Percentiles rank a stretch among this genome's conserved stretches.
Evolutionary conservation across 2,888 invertebrate genomes (phyloP).

Genomic region (Pristionchus entomophagus): DNA sequence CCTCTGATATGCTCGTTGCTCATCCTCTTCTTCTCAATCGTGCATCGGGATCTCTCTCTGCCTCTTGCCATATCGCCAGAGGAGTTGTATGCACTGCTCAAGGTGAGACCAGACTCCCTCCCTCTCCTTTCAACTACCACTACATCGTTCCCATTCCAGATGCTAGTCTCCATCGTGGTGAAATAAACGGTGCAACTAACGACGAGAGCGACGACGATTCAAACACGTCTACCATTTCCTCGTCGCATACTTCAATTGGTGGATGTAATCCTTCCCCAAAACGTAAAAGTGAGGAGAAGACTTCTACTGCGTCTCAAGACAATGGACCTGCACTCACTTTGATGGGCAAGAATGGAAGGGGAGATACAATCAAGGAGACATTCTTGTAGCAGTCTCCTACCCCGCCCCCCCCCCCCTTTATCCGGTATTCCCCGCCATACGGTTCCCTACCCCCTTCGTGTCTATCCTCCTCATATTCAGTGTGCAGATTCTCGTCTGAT

Average conservation of each 20-base stretch:
- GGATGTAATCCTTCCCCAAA: neutral
- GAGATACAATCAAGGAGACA: slow-evolving; percentile 37
- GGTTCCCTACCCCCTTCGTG: neutral
- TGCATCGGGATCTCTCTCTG: neutral
- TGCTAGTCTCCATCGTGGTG: neutral
- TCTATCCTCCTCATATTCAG: neutral
- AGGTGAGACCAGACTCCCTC: neutral
- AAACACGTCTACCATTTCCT: neutral
- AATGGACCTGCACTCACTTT: slow-evolving; percentile 40
- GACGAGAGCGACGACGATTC: slow-evolving; percentile 8
- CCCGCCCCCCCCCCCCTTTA: neutral
- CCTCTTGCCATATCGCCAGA: slow-evolving; percentile 15
- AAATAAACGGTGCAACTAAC: neutral
- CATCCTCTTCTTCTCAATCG: slow-evolving; percentile 2
- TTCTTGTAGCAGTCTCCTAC: slow-evolving; percentile 16
- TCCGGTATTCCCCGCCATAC: neutral
- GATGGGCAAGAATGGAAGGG: neutral
- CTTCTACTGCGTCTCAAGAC: neutral
- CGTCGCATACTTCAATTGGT: slow-evolving; percentile 7
- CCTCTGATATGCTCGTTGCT: slow-evolving; percentile 12
- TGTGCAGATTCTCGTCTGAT: neutral
- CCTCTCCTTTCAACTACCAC: no score
- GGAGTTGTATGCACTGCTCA: slow-evolving; percentile 9
- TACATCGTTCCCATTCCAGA: neutral
- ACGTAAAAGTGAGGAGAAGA: neutral